These are phyloP conservation scores for Ips nitidus DNA, from an alignment of 1,140 invertebrate species.

Conservation along the genomic window DNA sequence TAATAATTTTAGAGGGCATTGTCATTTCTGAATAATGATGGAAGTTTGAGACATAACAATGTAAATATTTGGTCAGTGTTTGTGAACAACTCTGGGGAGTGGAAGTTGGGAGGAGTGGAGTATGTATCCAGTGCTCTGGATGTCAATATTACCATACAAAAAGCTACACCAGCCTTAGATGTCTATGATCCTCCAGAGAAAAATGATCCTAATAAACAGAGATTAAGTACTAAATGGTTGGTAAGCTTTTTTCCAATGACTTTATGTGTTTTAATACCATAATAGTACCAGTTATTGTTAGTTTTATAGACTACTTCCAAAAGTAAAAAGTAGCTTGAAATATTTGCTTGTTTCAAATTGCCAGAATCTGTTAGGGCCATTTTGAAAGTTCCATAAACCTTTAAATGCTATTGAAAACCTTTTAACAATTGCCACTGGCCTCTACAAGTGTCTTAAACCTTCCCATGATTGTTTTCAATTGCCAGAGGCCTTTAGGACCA, in stretches of 20 bases:
- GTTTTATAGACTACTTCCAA: too few species aligned
- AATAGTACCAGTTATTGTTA: too few species aligned
- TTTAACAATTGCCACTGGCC: too few species aligned
- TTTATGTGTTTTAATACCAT: background rate
- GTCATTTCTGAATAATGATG: conserved; percentile 96
- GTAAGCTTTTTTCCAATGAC: conserved; percentile 1
- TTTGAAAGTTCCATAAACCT: too few species aligned
- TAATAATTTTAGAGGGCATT: conserved; percentile 78
- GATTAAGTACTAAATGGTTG: conserved; percentile 76
- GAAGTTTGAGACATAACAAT: conserved; percentile 93
- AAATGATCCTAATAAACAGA: conserved; percentile 67
- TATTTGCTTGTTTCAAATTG: too few species aligned
- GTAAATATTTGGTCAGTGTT: conserved; percentile 92
- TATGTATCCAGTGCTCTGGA: conserved; percentile 74
- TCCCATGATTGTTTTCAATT: too few species aligned
- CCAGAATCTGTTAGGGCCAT: too few species aligned
- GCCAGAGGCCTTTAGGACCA: too few species aligned
- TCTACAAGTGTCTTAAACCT: too few species aligned
- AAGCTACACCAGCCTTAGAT: conserved; percentile 75
- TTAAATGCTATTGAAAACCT: too few species aligned
- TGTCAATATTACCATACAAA: conserved; percentile 63
- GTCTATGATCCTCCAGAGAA: conserved; percentile 89
- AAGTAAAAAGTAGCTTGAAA: too few species aligned
- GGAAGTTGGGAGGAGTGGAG: conserved; percentile 97
- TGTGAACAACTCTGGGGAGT: conserved; percentile 94